These are phyloP conservation scores for Strigamia maritima DNA, from an alignment of 2,888 invertebrate species.

Conservation along the genomic window DNA sequence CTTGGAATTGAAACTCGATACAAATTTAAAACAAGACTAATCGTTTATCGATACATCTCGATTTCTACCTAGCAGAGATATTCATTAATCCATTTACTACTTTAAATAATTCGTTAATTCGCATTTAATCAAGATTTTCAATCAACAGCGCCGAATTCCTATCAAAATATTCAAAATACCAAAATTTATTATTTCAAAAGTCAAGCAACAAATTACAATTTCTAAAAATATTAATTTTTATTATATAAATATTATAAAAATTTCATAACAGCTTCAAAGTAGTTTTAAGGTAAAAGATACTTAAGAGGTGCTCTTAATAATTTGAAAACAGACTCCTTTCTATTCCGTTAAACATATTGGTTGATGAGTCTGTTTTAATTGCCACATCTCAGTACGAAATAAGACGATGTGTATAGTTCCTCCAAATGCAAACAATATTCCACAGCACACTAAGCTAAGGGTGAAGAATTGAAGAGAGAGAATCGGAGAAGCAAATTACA, in stretches of 20 bases:
- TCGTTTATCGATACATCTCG: neutral
- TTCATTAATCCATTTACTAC: neutral
- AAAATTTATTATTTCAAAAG: too few species aligned
- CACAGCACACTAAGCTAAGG: conserved; percentile 16
- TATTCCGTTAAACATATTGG: neutral
- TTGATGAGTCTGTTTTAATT: conserved; percentile 28
- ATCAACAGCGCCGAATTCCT: neutral
- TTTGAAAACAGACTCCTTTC: neutral
- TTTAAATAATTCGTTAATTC: neutral
- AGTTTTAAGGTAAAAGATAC: neutral
- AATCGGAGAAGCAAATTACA: conserved; percentile 33
- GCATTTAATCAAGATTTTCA: neutral
- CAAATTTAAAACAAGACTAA: neutral
- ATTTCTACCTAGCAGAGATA: neutral
- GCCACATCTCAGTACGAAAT: conserved; percentile 1
- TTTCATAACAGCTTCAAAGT: neutral
- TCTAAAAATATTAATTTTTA: neutral
- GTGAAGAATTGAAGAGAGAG: conserved; percentile 31
- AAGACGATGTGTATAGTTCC: neutral
- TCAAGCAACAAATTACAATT: too few species aligned
- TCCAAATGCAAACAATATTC: conserved; percentile 26
- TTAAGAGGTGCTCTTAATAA: neutral
- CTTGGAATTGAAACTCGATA: conserved; percentile 24
- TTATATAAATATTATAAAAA: neutral
- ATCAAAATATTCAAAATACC: neutral